Evolutionary conservation across 2,797 vertebrate genomes (phyloP), one percentile per base, ranked within the genome.

Genomic region (Acomys russatus): DNA sequence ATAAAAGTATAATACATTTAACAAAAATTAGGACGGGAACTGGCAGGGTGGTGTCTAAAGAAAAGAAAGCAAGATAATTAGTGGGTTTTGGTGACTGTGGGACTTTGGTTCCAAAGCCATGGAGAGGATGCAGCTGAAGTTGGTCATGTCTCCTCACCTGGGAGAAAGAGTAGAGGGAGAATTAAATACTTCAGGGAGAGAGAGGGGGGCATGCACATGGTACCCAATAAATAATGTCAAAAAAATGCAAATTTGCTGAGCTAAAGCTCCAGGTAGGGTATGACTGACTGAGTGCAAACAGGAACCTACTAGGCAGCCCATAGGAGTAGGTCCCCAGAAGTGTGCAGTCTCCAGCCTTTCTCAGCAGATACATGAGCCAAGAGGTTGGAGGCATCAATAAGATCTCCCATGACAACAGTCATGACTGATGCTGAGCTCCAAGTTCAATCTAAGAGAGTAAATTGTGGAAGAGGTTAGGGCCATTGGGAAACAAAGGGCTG

Each of bases 1-100:
- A 79, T 91, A 76, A 70, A 68, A n/a, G 4, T 77, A 18, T 70
- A 89, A 68, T 89, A 93, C 63, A 61, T 91, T 35, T 71, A 93
- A 17, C 51, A 68, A 95, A 76, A 94, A 66, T 83, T 82, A 33
- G 63, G 22, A 49, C 10, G 92, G 94, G 63, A 83, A 84, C 59
- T 90, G 61, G n/a, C 51, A 80, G 33, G 9, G 10, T 44, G 23
- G n/a, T 86, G 33, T 80, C 33, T 8, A 49, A 85, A 88, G 74
- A 79, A 82, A 77, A 94, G 44, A 90, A 90, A 15, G 59, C 64
- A 76, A 77, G 7, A 35, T 56, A 64, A 44, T 76, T 74, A 66
- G 35, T 76, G 84, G 78, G 35, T 91, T 54, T 11, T 61, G 9
- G 70, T 86, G 35, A n/a, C 7, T 33, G 54, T 92, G 30, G n/a